Evolutionary conservation across 2,888 invertebrate species (phyloP), one percentile per base, ranked within the genome.

Genomic region (Dione juno): DNA sequence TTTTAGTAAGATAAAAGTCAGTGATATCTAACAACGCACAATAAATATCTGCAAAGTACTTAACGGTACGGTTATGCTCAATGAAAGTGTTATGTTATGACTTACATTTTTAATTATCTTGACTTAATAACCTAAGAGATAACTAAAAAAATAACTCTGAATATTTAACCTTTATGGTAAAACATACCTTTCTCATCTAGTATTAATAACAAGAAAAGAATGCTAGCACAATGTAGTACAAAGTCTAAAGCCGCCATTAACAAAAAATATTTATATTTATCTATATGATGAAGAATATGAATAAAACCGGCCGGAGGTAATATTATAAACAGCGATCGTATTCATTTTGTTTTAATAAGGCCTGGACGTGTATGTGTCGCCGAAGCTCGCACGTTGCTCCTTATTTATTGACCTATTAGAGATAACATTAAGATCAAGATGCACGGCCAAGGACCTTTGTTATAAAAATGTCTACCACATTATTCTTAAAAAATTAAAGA

Each of bases 401-500:
- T 92, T 92, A 93, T 93, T 93, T 93, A 93, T 93, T 93, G 92
- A 88, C 92, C 92, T 93, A 93, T 93, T 93, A 93, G 92, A 93
- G 92, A 93, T 93, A 92, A 92, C 92, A 92, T 92, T 90, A 88
- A 92, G 92, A 92, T 92, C 93, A 87, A 90, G 92, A 92, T 91
- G 92, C 92, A 92, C 92, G 92, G 92, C 91, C 90, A 92, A 92
- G 91, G 92, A 92, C 92, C 91, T 93, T 93, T 93, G 92, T 92
- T 92, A 92, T 92, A 92, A 93, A 93, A 92, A 92, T 92, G 90
- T 90, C 90, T 88, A 88, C 90, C 89, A 91, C 92, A 92, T 92
- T 93, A 92, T 92, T 92, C 88, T 87, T 88, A 84, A 90, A 91
- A 92, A 92, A 88, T 87, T 84, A 84, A 84, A 82, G 80, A 75